Percentiles rank a stretch among this genome's conserved stretches.
Evolutionary conservation across 30 jellyfish, hydroid and myxozoan genomes (phyloP).

Genomic region (Rhopilema esculentum): DNA sequence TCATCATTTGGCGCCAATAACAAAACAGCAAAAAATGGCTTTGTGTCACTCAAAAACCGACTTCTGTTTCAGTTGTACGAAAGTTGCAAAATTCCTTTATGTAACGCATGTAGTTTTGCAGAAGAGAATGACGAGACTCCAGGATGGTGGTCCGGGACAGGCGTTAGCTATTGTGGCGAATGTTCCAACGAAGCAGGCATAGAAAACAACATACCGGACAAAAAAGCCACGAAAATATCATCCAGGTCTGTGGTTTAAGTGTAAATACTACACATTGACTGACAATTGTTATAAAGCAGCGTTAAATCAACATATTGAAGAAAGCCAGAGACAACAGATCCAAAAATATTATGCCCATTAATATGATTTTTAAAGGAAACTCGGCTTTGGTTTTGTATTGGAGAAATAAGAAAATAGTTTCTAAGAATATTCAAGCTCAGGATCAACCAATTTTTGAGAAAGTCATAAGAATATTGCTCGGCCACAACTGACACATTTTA

Average conservation of each 20-base stretch:
- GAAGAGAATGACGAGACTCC: slow-evolving; percentile 6
- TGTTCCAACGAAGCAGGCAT: neutral
- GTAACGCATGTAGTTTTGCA: slow-evolving; percentile 1
- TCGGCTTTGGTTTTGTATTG: too few relatives aligned
- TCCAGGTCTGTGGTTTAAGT: too few relatives aligned
- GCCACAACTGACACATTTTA: too few relatives aligned
- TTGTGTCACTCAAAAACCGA: neutral
- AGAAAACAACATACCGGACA: neutral
- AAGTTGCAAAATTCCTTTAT: neutral
- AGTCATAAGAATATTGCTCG: too few relatives aligned
- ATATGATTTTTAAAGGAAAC: too few relatives aligned
- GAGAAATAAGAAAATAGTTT: too few relatives aligned
- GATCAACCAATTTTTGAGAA: too few relatives aligned
- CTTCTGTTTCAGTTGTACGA: neutral
- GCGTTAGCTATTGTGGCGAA: slow-evolving; percentile 2
- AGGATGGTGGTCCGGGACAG: slow-evolving; percentile 4
- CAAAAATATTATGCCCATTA: too few relatives aligned
- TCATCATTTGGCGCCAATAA: slow-evolving; percentile 16
- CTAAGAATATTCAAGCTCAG: too few relatives aligned
- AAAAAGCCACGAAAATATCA: neutral
- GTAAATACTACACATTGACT: neutral
- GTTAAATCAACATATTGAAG: too few relatives aligned
- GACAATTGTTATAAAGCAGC: neutral
- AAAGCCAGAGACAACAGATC: too few relatives aligned
- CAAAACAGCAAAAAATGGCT: neutral